These are phyloP conservation scores for Myotis daubentonii DNA, from an alignment of 2,797 vertebrate genomes.

Conservation along the genomic window DNA sequence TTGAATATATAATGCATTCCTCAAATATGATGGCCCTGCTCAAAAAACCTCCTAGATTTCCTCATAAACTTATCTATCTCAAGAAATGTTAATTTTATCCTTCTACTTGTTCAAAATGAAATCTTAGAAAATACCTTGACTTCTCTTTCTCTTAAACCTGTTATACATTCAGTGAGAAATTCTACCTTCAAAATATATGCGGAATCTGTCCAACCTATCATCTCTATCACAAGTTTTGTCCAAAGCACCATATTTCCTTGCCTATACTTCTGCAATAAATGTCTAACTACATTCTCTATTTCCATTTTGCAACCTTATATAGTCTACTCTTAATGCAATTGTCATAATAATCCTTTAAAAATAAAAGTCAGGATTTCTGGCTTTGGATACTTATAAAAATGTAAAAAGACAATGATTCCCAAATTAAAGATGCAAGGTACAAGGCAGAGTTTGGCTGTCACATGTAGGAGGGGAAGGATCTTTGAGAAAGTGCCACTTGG, in stretches of 20 bases:
- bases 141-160: background rate
- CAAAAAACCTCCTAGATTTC: background rate
- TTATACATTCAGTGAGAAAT: background rate
- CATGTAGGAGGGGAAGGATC: background rate
- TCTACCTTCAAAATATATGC: background rate
- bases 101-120: background rate
- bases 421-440: background rate
- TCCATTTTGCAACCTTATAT: background rate
- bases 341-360: background rate
- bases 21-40: background rate
- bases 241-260: background rate
- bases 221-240: background rate
- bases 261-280: background rate
- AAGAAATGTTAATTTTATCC: background rate
- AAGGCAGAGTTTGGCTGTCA: background rate
- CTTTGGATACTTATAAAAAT: background rate
- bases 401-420: background rate
- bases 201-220: background rate
- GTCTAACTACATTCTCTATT: background rate
- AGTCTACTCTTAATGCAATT: background rate
- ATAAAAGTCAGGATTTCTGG: background rate
- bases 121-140: background rate
- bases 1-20: background rate
- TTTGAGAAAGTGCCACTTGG: background rate
- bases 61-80: background rate